These are phyloP conservation scores for Apodemus sylvaticus DNA, from an alignment of 2,113 vertebrate genomes.

Conservation along the genomic window DNA sequence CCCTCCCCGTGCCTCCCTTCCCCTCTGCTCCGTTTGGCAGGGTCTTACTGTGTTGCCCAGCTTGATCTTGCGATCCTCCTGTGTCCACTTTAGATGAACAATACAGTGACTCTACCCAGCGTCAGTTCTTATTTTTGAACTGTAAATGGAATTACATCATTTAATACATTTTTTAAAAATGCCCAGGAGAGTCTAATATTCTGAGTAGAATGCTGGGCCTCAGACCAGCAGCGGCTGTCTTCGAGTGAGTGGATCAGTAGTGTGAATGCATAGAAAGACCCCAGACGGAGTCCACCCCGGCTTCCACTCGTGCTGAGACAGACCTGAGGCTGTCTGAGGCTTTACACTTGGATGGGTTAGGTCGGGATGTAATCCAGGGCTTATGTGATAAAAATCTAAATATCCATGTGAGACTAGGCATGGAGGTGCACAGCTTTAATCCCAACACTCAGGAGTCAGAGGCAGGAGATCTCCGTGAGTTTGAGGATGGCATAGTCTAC, in stretches of 20 bases:
- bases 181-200: neutral
- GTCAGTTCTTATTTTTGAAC: neutral
- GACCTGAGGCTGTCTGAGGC: neutral
- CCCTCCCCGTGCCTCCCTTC: neutral
- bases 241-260: neutral
- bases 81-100: neutral
- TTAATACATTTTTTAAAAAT: neutral
- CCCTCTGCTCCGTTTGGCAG: neutral
- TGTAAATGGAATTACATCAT: neutral
- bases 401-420: neutral
- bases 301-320: neutral
- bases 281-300: neutral
- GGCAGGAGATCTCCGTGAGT: neutral
- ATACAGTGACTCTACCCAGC: neutral
- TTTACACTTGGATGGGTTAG: neutral
- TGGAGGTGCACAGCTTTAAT: neutral
- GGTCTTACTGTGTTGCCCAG: neutral
- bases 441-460: neutral
- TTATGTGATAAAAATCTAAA: neutral
- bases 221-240: neutral
- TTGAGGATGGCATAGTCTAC: neutral
- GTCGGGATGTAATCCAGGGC: neutral
- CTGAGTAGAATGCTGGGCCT: neutral
- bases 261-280: neutral
- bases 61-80: neutral